Conservation (phyloP, 1,140 invertebrate species). For the Mizuhopecten yessoensis region DNA sequence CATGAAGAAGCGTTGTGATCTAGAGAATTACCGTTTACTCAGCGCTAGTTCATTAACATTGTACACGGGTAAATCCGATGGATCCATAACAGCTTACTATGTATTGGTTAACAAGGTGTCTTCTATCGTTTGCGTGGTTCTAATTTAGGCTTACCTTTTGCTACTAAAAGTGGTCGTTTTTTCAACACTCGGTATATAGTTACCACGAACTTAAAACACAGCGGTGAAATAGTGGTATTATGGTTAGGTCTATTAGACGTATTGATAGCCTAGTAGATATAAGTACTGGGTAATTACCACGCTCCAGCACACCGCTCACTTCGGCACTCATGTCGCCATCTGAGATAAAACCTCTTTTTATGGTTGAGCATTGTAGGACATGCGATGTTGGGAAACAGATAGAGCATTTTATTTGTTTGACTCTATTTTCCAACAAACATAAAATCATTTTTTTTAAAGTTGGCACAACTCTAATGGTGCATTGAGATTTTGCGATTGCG, state of each 20-base stretch:
- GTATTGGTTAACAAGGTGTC: too few species aligned
- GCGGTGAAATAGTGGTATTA: too few species aligned
- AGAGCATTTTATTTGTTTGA: background rate
- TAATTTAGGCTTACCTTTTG: too few species aligned
- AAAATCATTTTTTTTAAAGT: slow-evolving; percentile 5
- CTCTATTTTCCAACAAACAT: slow-evolving; percentile 2
- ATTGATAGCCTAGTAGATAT: background rate
- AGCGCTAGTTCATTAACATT: too few species aligned
- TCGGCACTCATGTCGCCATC: background rate
- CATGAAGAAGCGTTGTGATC: too few species aligned
- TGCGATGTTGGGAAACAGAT: background rate
- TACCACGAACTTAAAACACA: too few species aligned
- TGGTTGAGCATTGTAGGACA: background rate
- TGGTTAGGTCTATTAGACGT: background rate
- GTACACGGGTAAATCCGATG: too few species aligned
- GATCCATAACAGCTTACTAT: too few species aligned
- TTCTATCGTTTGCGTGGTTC: too few species aligned
- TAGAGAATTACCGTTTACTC: too few species aligned
- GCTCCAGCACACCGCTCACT: background rate
- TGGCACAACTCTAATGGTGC: slow-evolving; percentile 1
- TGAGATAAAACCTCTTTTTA: background rate
- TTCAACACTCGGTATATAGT: too few species aligned
- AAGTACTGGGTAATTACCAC: background rate
- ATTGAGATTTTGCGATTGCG: background rate
- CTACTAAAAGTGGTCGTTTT: too few species aligned